Evolutionary conservation across 1,140 invertebrate species (phyloP).

Genomic region (Vollenhovia emeryi): DNA sequence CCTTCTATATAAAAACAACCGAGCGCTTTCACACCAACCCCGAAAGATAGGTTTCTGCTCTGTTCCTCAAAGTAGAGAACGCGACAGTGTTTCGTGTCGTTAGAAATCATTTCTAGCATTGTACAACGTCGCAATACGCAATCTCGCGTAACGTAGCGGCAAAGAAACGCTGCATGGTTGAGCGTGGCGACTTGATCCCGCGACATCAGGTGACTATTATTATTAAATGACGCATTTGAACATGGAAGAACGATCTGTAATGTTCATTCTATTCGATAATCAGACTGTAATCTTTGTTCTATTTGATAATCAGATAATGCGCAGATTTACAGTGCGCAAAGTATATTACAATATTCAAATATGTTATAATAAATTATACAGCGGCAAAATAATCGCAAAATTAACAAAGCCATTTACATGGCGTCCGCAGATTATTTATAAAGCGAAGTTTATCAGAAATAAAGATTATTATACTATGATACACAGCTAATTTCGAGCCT

Average conservation of each 20-base stretch:
- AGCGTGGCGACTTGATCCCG: not conserved
- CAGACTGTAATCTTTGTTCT: not conserved
- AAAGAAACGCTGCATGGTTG: not conserved
- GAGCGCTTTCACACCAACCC: not conserved
- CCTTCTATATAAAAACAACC: conserved; percentile 1
- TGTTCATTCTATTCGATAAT: not conserved
- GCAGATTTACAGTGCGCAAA: not conserved
- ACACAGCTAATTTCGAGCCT: not conserved
- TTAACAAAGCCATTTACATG: not conserved
- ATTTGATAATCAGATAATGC: not conserved
- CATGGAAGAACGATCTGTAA: not conserved
- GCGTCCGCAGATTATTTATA: not conserved
- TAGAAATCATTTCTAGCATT: not conserved
- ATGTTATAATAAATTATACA: not conserved
- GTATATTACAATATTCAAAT: not conserved
- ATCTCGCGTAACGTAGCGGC: not conserved
- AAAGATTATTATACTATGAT: not conserved
- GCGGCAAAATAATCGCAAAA: not conserved
- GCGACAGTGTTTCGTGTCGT: not conserved
- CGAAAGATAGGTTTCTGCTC: conserved; percentile 14
- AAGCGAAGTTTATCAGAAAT: not conserved
- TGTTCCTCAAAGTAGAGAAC: not conserved
- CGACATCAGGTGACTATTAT: not conserved
- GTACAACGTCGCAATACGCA: not conserved
- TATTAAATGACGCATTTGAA: not conserved